Base-by-base conservation (phyloP, 2,113 vertebrate species). In the Boulengeromyrus knoepffleri region DNA sequence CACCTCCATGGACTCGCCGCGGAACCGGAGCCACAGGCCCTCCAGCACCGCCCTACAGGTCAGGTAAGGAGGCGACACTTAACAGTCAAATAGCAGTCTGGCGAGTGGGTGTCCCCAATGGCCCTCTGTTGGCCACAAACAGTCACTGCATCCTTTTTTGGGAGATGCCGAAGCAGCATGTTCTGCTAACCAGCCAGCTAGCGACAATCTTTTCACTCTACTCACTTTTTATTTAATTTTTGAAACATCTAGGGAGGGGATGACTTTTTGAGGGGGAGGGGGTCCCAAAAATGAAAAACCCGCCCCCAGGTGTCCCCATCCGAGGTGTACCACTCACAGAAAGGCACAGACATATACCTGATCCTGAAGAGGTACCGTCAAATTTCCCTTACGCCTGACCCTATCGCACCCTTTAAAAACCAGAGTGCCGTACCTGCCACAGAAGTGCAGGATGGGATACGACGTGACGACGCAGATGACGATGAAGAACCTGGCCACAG, bases 371-470 rank as follows among this genome's bases (percentile, higher is more conserved):
- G 62, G 62, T 31, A 13, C 27, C 3, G 27, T 0, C n/a, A 70
- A 19, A 42, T 77, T 77, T 17, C 36, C 36, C 13, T 74, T 39
- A 19, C 0, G 17, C 36, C 74, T 80, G 13, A 15, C 39, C 27
- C 7, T 13, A 10, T 9, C 10, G 2, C 39, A 56, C 31, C 46
- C 31, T 1, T 19, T 80, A n/a, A 36, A 24, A 45, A 84, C 2
- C 17, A 27, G 4, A 6, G 21, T 1, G 15, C 45, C 95, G 95
- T 94, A 99, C 99, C 98, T 96, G 91, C 99, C 99, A 0, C 99
- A 99, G 95, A 98, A 99, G 94, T 99, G 98, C 92, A 99, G 94
- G 92, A 99, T 99, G 27, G 99, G 98, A 93, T 99, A 99, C 21
- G 98, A 99, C 0, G 99, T 99, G 92, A 99, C 94, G 66, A 99